Percentiles rank a stretch among this genome's conserved stretches.
These are phyloP conservation scores for Anisognathus igniventris DNA, from an alignment of 2,797 vertebrate genomes.

Conservation along the genomic window DNA sequence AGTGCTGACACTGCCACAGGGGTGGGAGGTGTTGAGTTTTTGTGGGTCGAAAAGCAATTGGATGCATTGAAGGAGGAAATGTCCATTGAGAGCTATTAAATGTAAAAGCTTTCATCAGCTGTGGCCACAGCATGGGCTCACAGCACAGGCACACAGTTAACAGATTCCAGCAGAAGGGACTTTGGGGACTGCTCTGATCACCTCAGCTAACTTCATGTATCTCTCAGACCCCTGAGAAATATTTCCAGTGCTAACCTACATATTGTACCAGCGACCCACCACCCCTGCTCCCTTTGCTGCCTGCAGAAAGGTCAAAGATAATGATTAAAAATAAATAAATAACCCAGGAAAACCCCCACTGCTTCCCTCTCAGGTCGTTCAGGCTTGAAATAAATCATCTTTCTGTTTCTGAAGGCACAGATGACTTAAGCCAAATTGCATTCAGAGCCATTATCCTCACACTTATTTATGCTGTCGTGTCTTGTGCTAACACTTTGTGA, in stretches of 20 bases:
- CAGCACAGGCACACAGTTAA: background rate
- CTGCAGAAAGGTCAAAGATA: constrained; percentile 31
- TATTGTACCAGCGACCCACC: accelerated
- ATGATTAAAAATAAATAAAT: constrained; percentile 30
- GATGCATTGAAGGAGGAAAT: background rate
- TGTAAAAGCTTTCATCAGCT: background rate
- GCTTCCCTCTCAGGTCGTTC: background rate
- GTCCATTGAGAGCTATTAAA: background rate
- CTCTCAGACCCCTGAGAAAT: background rate
- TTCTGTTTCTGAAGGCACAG: constrained; percentile 55
- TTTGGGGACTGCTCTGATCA: background rate
- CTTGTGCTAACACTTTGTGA: constrained; percentile 61
- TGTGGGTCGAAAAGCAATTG: background rate
- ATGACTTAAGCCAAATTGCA: constrained; percentile 67
- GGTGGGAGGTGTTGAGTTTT: background rate
- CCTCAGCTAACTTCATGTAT: background rate
- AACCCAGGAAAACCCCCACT: background rate
- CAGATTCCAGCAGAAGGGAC: background rate
- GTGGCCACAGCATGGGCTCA: background rate
- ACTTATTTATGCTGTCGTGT: constrained; percentile 64
- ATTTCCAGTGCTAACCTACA: background rate
- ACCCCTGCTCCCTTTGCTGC: background rate
- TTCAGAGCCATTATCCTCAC: constrained; percentile 45
- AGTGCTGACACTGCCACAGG: background rate
- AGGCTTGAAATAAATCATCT: constrained; percentile 59